Evolutionary conservation across 1,140 invertebrate genomes (phyloP).

Genomic region (Cydia pomonella): DNA sequence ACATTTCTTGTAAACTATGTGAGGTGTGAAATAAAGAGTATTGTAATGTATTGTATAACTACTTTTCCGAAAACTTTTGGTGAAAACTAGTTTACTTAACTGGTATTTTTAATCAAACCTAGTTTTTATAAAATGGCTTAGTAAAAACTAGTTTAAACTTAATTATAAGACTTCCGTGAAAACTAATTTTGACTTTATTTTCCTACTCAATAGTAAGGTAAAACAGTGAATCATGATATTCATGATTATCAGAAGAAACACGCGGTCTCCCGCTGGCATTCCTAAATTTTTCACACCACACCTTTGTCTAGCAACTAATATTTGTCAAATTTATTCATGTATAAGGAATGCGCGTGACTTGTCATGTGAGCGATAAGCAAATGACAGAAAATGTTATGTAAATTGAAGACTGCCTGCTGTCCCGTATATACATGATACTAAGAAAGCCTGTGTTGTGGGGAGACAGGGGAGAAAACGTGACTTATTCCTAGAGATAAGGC

Average conservation of each 20-base stretch:
- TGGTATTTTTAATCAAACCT: not conserved
- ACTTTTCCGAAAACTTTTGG: too few relatives aligned
- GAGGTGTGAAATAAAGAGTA: too few relatives aligned
- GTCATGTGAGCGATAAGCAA: slow-evolving; percentile 77
- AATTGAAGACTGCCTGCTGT: slow-evolving; percentile 61
- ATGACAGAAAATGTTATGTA: slow-evolving; percentile 79
- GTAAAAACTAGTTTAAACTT: too few relatives aligned
- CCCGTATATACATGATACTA: slow-evolving; percentile 56
- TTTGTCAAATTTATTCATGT: slow-evolving; percentile 76
- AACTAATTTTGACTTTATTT: not conserved
- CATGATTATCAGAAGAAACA: not conserved
- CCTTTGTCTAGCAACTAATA: slow-evolving; percentile 53
- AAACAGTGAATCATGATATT: not conserved
- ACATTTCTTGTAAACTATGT: too few relatives aligned
- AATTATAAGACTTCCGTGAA: not conserved
- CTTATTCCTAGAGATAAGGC: slow-evolving; percentile 66
- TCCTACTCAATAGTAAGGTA: not conserved
- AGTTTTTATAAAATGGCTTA: too few relatives aligned
- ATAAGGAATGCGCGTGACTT: slow-evolving; percentile 66
- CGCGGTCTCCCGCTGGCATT: slow-evolving; percentile 50
- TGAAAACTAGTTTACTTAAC: too few relatives aligned
- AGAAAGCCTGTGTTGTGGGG: slow-evolving; percentile 64
- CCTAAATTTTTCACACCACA: slow-evolving; percentile 56
- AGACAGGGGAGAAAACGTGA: slow-evolving; percentile 67
- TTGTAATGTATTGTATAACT: too few relatives aligned